Evolutionary conservation across 2,888 invertebrate species (phyloP).

Genomic region (Nymphalis polychloros): DNA sequence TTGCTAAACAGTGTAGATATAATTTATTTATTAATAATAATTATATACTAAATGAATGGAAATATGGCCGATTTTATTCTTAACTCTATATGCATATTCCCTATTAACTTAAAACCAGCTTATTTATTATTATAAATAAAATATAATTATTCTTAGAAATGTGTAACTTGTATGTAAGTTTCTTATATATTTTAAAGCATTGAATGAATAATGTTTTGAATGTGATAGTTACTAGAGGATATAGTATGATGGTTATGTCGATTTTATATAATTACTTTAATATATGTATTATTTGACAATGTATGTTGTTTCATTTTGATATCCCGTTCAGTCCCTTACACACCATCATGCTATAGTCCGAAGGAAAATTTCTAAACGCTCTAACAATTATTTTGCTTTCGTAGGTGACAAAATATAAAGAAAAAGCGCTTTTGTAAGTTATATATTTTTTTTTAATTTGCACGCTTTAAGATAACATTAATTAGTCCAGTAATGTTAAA

Average conservation of each 20-base stretch:
- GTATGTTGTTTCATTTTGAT: constrained; percentile 71
- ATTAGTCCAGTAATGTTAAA: neutral
- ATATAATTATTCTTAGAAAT: constrained; percentile 13
- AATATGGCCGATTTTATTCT: too few relatives aligned
- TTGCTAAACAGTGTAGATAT: too few relatives aligned
- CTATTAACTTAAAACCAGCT: neutral
- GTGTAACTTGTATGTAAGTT: constrained; percentile 7
- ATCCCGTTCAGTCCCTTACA: constrained; percentile 49
- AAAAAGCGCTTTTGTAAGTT: constrained; percentile 47
- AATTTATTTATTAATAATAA: too few relatives aligned
- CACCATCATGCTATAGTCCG: constrained; percentile 76
- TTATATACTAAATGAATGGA: too few relatives aligned
- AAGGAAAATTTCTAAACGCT: neutral
- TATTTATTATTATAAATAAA: constrained; percentile 1
- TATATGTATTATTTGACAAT: constrained; percentile 56
- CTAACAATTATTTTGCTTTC: constrained; percentile 32
- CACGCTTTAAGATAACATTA: neutral
- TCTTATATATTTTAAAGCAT: constrained; percentile 8
- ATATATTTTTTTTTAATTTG: constrained; percentile 21
- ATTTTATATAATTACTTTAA: constrained; percentile 64
- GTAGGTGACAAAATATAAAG: constrained; percentile 52
- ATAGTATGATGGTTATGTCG: constrained; percentile 76
- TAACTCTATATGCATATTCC: neutral
- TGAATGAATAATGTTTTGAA: constrained; percentile 17
- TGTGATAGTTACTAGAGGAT: constrained; percentile 44